These are phyloP conservation scores for Archips crataeganus DNA, from an alignment of 2,888 invertebrate species.

Conservation along the genomic window DNA sequence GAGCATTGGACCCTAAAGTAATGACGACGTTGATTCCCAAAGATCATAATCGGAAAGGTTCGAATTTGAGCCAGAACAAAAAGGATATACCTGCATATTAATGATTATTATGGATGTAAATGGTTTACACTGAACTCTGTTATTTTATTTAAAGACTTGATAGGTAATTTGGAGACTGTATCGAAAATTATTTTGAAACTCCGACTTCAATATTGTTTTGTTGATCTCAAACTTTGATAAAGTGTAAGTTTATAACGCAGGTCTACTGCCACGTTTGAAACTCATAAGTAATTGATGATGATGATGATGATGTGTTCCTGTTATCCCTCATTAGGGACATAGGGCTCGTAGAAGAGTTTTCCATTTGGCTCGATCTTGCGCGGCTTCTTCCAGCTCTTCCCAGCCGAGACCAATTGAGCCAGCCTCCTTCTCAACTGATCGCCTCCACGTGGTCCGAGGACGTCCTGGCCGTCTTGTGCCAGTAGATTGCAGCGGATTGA, in stretches of 20 bases:
- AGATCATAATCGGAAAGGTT: constrained; percentile 81
- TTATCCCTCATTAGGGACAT: too few relatives aligned
- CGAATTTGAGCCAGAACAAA: constrained; percentile 79
- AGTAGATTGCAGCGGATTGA: too few relatives aligned
- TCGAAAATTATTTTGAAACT: neutral
- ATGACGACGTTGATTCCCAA: constrained; percentile 60
- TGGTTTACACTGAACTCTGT: constrained; percentile 71
- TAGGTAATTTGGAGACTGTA: constrained; percentile 69
- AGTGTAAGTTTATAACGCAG: neutral
- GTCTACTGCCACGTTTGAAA: neutral
- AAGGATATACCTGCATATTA: constrained; percentile 77
- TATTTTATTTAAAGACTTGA: constrained; percentile 70
- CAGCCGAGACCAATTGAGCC: too few relatives aligned
- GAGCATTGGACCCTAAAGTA: constrained; percentile 67
- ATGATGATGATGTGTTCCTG: too few relatives aligned
- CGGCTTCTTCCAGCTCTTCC: too few relatives aligned
- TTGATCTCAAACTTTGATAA: neutral
- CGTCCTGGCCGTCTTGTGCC: too few relatives aligned
- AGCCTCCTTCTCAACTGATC: too few relatives aligned
- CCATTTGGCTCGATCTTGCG: too few relatives aligned
- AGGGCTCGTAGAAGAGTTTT: too few relatives aligned
- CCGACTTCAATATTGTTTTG: neutral
- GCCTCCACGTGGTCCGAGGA: too few relatives aligned
- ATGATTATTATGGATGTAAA: constrained; percentile 83
- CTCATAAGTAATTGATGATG: neutral